Evolutionary conservation across 2,797 vertebrate genomes (phyloP), one percentile per base, ranked within the genome.

Genomic region (Craterocephalus amniculus): DNA sequence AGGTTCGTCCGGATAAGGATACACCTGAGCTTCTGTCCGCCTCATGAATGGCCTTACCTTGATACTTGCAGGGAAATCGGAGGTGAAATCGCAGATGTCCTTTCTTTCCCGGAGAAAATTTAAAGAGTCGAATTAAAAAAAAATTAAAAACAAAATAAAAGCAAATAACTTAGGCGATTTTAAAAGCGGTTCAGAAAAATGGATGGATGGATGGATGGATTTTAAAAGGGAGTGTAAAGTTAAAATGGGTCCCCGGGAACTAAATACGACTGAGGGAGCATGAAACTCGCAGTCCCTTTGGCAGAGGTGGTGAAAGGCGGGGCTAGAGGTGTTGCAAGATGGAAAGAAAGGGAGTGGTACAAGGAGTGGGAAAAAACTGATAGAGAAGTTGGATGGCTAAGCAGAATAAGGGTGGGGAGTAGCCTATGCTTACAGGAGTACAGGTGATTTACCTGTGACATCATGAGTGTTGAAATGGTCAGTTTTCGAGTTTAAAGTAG

Each of bases 21-120:
- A 24, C 84, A 91, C 90, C 86, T 90, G 88, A n/a, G n/a, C n/a
- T 2, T 22, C 43, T 6, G 6, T 20, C 18, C 14, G 64, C 31
- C 31, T 1, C 34, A 12, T 24, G 11, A 51, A 4, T 58, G 32
- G 31, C 10, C 88, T 88, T 85, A 92, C 91, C 89, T 91, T 83
- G 38, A 34, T 35, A 71, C 29, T 72, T 67, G 22, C 49, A 20
- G 65, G 59, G 27, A 58, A 27, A 38, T 27, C 11, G 3, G 22
- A 56, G 6, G 1, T 16, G 32, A 64, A 62, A 29, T 36, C n/a
- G 68, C 14, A 18, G 63, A 32, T 45, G 48, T 70, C 59, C 68
- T 18, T 51, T 36, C 63, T 61, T 67, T 34, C 51, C 27, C 32
- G 1, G 18, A 20, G 2, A 26, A 10, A 9, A 22, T 54, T 57